Evolutionary conservation across 2,888 invertebrate species (phyloP).

Genomic region (Penaeus monodon): DNA sequence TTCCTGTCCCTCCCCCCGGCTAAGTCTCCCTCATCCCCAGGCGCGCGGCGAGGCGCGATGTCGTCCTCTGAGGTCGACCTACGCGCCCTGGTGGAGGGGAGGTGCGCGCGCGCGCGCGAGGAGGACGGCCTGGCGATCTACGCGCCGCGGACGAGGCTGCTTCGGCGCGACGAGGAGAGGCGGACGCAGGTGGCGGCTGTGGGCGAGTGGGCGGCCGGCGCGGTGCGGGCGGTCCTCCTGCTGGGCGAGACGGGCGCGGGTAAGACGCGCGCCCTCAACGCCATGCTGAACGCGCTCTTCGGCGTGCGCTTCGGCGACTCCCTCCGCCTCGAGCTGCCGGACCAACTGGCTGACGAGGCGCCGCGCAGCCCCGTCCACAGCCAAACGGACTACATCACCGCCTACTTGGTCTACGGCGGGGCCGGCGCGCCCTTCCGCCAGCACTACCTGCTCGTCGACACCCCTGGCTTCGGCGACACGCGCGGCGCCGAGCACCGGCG

Average conservation of each 20-base stretch:
- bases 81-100: too few species aligned
- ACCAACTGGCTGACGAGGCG: too few species aligned
- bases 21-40: too few species aligned
- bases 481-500: too few species aligned
- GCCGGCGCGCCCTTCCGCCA: too few species aligned
- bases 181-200: constrained; percentile 12
- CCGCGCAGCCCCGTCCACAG: too few species aligned
- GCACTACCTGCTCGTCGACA: too few species aligned
- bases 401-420: too few species aligned
- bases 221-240: constrained; percentile 14
- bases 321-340: constrained; percentile 8
- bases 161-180: neutral
- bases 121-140: neutral
- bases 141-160: neutral
- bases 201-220: neutral
- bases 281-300: constrained; percentile 17
- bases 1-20: neutral
- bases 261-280: constrained; percentile 14
- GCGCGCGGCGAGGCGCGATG: too few species aligned
- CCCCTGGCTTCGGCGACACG: too few species aligned
- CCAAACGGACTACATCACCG: too few species aligned
- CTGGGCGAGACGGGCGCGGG: constrained; percentile 35
- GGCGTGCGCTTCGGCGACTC: constrained; percentile 4
- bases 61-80: too few species aligned
- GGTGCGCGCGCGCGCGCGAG: neutral